Evolutionary conservation across 2,888 invertebrate species (phyloP), one percentile per base, ranked within the genome.

Genomic region (Limnephilus marmoratus): DNA sequence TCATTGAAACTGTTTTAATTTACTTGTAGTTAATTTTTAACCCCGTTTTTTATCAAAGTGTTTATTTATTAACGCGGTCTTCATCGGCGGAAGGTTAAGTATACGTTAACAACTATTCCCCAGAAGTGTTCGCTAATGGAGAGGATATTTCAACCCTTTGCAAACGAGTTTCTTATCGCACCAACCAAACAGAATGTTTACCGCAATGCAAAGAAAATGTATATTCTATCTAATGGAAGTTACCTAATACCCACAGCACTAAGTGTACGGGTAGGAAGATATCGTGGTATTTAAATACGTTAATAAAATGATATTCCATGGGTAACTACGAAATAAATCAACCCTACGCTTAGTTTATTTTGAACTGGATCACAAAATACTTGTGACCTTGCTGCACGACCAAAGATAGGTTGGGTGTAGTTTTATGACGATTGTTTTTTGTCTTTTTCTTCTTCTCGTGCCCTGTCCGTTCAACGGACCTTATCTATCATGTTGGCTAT

Each of bases 51-150:
- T 24, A 68, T 24, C 68, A 68, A 24, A 68, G 24, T n/a, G 1
- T 68, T 9, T 68, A 68, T 49, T 49, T 49, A 49, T 49, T 7
- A 68, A 68, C 24, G 68, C 24, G 2, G 68, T 68, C 24, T 68
- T 68, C n/a, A 68, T 9, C 68, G 9, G 68, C 24, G 68, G 68
- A 68, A n/a, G 68, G 68, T 68, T 68, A 68, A 68, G 13, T 7
- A 18, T 68, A 68, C 68, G 68, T 2, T n/a, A 24, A 24, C 68
- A 68, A 68, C 68, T 24, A 68, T 68, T 68, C 68, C 9, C n/a
- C 68, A 68, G 68, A 68, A 68, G n/a, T 68, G 68, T 68, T 68
- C 68, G 34, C 82, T 82, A 82, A 82, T 82, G 82, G 82, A 82
- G 34, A 18, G 18, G 34, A 82, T 34, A 31, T 31, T 82, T 34